phyloP scores from a whole-genome alignment of 2,888 invertebrate species.

The Lingula anatina region DNA sequence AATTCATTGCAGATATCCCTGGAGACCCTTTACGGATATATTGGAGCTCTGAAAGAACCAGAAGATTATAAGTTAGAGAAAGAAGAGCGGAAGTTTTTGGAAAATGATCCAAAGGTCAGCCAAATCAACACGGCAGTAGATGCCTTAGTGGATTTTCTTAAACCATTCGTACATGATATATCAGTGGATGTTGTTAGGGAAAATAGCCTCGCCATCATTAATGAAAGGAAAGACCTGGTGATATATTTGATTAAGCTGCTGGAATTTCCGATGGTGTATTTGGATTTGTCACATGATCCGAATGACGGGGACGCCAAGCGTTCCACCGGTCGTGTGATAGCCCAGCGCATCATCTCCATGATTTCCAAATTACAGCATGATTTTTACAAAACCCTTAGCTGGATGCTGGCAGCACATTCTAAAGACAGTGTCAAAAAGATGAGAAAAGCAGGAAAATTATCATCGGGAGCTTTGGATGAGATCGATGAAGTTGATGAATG shows the following conservation, averaged over 20 bases:
- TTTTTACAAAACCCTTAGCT: slow-evolving; percentile 17
- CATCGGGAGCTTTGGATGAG: slow-evolving; percentile 41
- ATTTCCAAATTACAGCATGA: slow-evolving; percentile 20
- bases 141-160: slow-evolving; percentile 63
- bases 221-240: slow-evolving; percentile 18
- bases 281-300: slow-evolving; percentile 57
- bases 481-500: slow-evolving; percentile 16
- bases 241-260: slow-evolving; percentile 65
- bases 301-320: too few species aligned
- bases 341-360: slow-evolving; percentile 18
- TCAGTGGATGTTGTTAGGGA: slow-evolving; percentile 49
- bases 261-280: slow-evolving; percentile 67
- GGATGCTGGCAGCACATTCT: too few species aligned
- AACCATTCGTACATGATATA: slow-evolving; percentile 60
- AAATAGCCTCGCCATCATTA: slow-evolving; percentile 3
- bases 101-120: slow-evolving; percentile 60
- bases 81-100: slow-evolving; percentile 63
- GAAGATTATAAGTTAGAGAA: slow-evolving; percentile 61
- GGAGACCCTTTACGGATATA: slow-evolving; percentile 40
- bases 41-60: slow-evolving; percentile 59
- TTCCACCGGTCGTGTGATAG: slow-evolving; percentile 20
- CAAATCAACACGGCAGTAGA: slow-evolving; percentile 61
- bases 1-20: slow-evolving; percentile 72
- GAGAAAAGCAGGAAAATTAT: too few species aligned
- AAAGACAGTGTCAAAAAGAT: too few species aligned